These are phyloP conservation scores for Parazoanthus swiftii DNA, from an alignment of 92 coral and sea anemone genomes.

Conservation along the genomic window DNA sequence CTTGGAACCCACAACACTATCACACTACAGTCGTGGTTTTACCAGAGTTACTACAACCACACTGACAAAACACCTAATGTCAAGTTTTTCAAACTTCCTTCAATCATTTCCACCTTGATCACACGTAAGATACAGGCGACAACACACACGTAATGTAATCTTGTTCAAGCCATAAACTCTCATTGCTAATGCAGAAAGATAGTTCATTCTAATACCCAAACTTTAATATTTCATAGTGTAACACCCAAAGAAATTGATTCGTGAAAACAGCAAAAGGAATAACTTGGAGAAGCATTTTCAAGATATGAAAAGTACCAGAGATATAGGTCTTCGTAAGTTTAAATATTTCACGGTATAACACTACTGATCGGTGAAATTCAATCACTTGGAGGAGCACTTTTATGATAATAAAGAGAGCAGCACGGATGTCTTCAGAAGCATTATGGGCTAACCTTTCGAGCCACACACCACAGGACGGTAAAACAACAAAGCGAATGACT, in stretches of 20 bases:
- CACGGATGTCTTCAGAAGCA: background rate
- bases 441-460: background rate
- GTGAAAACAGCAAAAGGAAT: background rate
- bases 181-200: background rate
- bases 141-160: background rate
- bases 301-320: background rate
- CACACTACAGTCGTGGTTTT: background rate
- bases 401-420: too few species aligned
- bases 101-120: background rate
- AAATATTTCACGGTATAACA: background rate
- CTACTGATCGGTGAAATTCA: background rate
- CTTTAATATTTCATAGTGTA: background rate
- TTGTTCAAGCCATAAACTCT: background rate
- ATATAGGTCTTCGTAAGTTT: background rate
- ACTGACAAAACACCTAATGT: too few species aligned
- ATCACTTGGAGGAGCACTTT: too few species aligned
- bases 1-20: too few species aligned
- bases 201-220: background rate
- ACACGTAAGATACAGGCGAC: background rate
- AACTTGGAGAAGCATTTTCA: too few species aligned
- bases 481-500: conserved; percentile 36
- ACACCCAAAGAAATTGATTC: too few species aligned
- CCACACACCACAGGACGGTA: conserved; percentile 30
- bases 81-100: background rate
- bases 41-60: background rate